Percentiles rank a stretch among this genome's conserved stretches.
These are phyloP conservation scores for Perizoma affinitatum DNA, from an alignment of 2,888 invertebrate species.

Conservation along the genomic window DNA sequence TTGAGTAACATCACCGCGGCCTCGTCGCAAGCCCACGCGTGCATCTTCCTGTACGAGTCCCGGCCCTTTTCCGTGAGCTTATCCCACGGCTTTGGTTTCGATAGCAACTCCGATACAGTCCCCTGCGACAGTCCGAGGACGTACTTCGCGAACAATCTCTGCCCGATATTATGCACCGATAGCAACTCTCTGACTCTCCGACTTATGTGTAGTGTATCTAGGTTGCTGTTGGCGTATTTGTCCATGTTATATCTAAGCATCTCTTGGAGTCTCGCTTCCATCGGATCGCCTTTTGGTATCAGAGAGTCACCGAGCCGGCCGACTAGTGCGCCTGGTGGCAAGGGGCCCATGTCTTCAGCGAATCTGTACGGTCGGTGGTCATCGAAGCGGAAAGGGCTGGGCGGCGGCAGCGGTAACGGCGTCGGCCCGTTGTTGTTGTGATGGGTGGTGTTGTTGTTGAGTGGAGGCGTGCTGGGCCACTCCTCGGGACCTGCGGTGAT, in stretches of 20 bases:
- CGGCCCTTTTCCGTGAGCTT: constrained; percentile 99
- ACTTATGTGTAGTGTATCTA: constrained; percentile 98
- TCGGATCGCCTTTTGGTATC: constrained; percentile 96
- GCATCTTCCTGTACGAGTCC: constrained; percentile 99
- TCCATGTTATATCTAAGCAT: constrained; percentile 98
- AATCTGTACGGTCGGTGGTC: constrained; percentile 92
- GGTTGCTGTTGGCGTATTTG: constrained; percentile 95
- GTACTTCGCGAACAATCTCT: constrained; percentile 99
- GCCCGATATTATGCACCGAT: constrained; percentile 99
- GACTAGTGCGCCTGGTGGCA: constrained; percentile 92
- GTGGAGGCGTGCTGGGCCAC: constrained; percentile 79
- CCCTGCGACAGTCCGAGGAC: constrained; percentile 98
- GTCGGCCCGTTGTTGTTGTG: constrained; percentile 82
- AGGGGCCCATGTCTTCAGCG: constrained; percentile 90
- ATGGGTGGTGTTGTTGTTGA: constrained; percentile 83
- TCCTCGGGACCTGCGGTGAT: constrained; percentile 81
- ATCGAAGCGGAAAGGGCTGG: constrained; percentile 90
- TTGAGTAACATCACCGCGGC: constrained; percentile 98
- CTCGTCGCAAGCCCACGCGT: constrained; percentile 99
- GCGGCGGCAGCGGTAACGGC: constrained; percentile 78
- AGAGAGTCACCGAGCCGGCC: constrained; percentile 94
- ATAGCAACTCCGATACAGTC: constrained; percentile 98
- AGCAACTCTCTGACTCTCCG: constrained; percentile 96
- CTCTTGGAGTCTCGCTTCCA: constrained; percentile 96
- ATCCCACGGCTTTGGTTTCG: constrained; percentile 99